These are phyloP conservation scores for Ornithorhynchus anatinus DNA, from an alignment of 2,113 vertebrate species.

Conservation along the genomic window DNA sequence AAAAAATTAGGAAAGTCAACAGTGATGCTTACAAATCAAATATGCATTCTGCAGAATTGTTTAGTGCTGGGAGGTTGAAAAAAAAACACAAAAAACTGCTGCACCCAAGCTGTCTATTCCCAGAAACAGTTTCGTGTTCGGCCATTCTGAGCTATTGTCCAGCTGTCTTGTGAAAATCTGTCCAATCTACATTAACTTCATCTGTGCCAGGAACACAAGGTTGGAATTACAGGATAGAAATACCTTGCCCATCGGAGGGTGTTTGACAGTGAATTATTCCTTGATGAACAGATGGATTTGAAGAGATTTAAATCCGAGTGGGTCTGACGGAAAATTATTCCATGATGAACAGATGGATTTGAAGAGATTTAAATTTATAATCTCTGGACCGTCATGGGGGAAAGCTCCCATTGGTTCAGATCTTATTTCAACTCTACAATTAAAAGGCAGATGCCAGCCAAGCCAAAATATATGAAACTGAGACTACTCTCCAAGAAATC, in stretches of 20 bases:
- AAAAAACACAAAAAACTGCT: slow-evolving; percentile 16
- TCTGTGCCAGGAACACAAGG: slow-evolving; percentile 49
- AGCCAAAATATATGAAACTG: neutral
- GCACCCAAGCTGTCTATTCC: slow-evolving; percentile 19
- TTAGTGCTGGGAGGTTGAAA: neutral
- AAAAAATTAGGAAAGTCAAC: slow-evolving; percentile 23
- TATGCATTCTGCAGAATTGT: slow-evolving; percentile 6
- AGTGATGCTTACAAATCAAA: neutral
- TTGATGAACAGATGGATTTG: slow-evolving; percentile 52
- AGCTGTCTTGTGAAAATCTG: slow-evolving; percentile 41
- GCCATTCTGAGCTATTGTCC: slow-evolving; percentile 30
- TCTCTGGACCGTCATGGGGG: slow-evolving; percentile 31
- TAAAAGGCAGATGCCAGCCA: neutral
- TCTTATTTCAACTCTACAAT: slow-evolving; percentile 9
- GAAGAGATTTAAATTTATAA: slow-evolving; percentile 46
- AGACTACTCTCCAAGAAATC: neutral
- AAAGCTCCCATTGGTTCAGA: slow-evolving; percentile 1
- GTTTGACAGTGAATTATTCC: slow-evolving; percentile 46
- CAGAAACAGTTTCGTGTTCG: slow-evolving; percentile 47
- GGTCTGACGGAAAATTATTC: slow-evolving; percentile 44
- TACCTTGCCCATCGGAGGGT: slow-evolving; percentile 32
- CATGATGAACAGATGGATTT: slow-evolving; percentile 53
- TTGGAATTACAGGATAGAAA: slow-evolving; percentile 34
- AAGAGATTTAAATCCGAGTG: slow-evolving; percentile 49
- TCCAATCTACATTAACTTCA: slow-evolving; percentile 25